A percentile compares a stretch with the other conserved stretches of the same genome.
Evolutionary conservation across 2,797 vertebrate genomes (phyloP).

Genomic region (Chaetophractus vellerosus): DNA sequence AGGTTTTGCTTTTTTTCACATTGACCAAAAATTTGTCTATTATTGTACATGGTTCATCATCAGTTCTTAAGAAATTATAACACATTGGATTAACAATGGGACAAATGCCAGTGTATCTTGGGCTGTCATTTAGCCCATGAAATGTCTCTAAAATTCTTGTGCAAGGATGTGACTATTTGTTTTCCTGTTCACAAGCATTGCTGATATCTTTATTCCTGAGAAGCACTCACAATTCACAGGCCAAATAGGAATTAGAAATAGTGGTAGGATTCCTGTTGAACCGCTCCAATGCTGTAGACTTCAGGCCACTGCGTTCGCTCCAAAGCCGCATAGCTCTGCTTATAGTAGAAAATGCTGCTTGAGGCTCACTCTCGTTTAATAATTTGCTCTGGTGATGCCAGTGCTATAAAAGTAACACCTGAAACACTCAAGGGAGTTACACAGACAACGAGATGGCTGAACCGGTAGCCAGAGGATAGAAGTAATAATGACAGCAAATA

Average conservation of each 20-base stretch:
- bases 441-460: neutral
- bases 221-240: neutral
- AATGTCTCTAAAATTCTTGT: slow-evolving; percentile 57
- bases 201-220: neutral
- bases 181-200: neutral
- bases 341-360: slow-evolving; percentile 4
- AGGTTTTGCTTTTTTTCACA: neutral
- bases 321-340: neutral
- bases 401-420: neutral
- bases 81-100: neutral
- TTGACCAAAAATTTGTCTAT: neutral
- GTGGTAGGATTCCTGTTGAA: neutral
- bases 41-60: neutral
- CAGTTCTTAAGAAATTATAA: slow-evolving; percentile 36
- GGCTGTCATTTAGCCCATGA: neutral
- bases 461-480: neutral
- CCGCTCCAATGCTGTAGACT: neutral
- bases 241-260: neutral
- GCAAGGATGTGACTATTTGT: slow-evolving; percentile 13
- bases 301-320: neutral
- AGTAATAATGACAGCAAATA: neutral
- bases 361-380: neutral
- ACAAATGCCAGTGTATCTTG: neutral
- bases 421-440: neutral
- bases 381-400: neutral